A percentile compares a stretch with the other conserved stretches of the same genome.
Evolutionary conservation across 2,113 vertebrate genomes (phyloP).

Genomic region (Microtus ochrogaster): DNA sequence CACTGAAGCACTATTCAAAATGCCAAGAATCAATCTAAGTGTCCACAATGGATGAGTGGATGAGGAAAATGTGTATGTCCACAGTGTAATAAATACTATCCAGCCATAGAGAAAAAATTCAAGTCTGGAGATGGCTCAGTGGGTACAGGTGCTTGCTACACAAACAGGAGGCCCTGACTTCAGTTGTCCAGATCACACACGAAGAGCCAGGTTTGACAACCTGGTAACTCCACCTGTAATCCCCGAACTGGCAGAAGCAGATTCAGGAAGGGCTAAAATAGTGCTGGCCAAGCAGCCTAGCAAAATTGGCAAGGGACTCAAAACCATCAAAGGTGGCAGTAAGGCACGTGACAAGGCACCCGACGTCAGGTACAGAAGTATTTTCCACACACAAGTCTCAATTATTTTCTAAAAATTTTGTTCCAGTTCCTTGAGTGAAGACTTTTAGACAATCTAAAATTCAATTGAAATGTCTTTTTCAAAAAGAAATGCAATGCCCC

Average conservation of each 20-base stretch:
- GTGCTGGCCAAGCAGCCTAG: not conserved
- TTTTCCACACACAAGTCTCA: slow-evolving; percentile 12
- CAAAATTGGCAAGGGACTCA: not conserved
- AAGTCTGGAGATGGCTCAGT: not conserved
- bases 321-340: not conserved
- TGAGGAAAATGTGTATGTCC: not conserved
- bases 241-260: not conserved
- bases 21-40: not conserved
- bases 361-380: not conserved
- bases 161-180: not conserved
- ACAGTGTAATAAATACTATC: not conserved
- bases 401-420: slow-evolving; percentile 11
- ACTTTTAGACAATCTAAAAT: not conserved
- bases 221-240: too few relatives aligned
- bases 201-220: not conserved
- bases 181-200: not conserved
- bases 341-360: not conserved
- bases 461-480: not conserved
- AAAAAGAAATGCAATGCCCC: not conserved
- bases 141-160: not conserved
- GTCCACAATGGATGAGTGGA: not conserved
- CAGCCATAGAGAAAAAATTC: not conserved
- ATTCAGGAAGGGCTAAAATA: not conserved
- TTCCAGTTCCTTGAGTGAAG: not conserved
- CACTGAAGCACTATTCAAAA: not conserved